Conservation (phyloP, 2,888 invertebrate species). For the Eupithecia dodoneata region DNA sequence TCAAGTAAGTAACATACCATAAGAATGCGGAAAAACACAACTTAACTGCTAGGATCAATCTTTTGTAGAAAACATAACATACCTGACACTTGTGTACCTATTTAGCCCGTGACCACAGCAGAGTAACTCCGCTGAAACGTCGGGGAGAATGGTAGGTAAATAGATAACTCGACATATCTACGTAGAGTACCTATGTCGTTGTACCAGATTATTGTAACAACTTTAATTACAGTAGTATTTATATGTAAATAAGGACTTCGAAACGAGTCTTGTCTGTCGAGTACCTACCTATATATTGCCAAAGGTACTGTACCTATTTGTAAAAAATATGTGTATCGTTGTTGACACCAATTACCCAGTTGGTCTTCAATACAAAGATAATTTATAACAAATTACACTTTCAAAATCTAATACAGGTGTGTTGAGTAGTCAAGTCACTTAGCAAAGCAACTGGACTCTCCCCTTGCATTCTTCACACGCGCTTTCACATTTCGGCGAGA, state of each 20-base stretch:
- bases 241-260: too few relatives aligned
- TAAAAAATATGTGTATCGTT: too few relatives aligned
- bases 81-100: too few relatives aligned
- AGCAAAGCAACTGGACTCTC: constrained; percentile 24
- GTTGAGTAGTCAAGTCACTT: constrained; percentile 7
- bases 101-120: background rate
- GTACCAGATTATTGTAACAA: too few relatives aligned
- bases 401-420: constrained; percentile 5
- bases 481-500: constrained; percentile 45
- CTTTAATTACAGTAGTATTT: too few relatives aligned
- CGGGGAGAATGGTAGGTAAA: background rate
- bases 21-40: background rate
- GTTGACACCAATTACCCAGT: background rate
- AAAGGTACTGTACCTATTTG: too few relatives aligned
- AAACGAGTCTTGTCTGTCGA: too few relatives aligned
- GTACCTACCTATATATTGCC: too few relatives aligned
- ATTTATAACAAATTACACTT: constrained; percentile 3
- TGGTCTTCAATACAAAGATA: background rate
- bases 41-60: background rate
- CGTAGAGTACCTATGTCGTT: too few relatives aligned
- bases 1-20: background rate
- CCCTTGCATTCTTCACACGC: constrained; percentile 44
- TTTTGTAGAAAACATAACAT: background rate
- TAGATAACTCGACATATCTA: background rate
- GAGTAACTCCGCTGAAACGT: background rate